Conservation (phyloP, 2,113 vertebrate species). For the Myxocyprinus asiaticus region DNA sequence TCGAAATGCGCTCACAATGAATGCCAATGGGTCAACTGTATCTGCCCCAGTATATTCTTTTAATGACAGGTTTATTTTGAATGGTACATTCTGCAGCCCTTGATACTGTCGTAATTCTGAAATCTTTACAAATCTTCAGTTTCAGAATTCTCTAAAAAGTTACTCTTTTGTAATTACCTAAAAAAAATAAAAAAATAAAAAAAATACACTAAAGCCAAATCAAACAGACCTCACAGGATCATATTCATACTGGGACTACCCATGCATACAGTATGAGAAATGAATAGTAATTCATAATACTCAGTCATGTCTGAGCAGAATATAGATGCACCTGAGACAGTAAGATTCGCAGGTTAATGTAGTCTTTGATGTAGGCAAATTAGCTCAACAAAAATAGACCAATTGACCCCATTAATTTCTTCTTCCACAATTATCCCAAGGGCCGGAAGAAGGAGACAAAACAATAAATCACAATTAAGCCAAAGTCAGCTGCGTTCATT, state of each 20-base stretch:
- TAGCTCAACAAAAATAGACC: constrained; percentile 57
- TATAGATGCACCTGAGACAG: constrained; percentile 38
- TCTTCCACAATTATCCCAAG: constrained; percentile 51
- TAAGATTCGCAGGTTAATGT: constrained; percentile 49
- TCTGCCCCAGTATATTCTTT: too few species aligned
- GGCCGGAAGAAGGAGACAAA: constrained; percentile 20
- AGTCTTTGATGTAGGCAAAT: constrained; percentile 48
- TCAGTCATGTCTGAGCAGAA: constrained; percentile 16
- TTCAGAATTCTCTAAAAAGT: not conserved
- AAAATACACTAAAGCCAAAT: not conserved
- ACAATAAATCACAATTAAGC: constrained; percentile 61
- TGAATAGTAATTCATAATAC: constrained; percentile 19
- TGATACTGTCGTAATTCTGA: too few species aligned
- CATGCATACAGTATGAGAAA: not conserved
- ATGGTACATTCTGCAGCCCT: not conserved
- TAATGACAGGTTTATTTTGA: not conserved
- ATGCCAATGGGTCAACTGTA: too few species aligned
- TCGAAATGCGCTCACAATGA: too few species aligned
- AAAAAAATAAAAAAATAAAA: not conserved
- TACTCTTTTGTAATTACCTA: not conserved
- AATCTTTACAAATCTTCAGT: not conserved
- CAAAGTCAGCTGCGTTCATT: constrained; percentile 51
- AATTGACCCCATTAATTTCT: constrained; percentile 60
- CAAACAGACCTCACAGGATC: not conserved
- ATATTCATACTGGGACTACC: not conserved